Conservation (phyloP, 2,797 vertebrate species). For the Sorex maritimensis region DNA sequence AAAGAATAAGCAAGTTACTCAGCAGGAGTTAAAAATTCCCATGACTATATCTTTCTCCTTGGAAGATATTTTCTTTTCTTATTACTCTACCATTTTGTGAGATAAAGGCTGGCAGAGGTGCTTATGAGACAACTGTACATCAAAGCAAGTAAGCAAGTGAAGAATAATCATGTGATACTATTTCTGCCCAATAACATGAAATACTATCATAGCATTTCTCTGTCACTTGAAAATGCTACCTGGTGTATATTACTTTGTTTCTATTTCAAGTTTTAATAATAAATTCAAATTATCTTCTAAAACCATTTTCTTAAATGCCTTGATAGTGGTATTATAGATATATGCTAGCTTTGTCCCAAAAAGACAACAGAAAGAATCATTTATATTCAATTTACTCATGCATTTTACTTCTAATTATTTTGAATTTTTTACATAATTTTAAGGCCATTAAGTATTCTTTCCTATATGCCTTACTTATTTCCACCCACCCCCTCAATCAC, state of each 20-base stretch:
- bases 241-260: slow-evolving; percentile 8
- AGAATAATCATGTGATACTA: background rate
- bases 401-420: slow-evolving; percentile 77
- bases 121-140: background rate
- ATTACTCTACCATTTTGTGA: background rate
- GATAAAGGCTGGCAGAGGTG: accelerated
- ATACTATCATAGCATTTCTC: background rate
- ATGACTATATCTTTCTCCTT: background rate
- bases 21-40: background rate
- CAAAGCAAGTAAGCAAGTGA: background rate
- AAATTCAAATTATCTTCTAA: slow-evolving; percentile 72
- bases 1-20: background rate
- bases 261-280: slow-evolving; percentile 67
- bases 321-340: slow-evolving; percentile 42
- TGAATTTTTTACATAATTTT: slow-evolving; percentile 59
- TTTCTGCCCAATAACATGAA: background rate
- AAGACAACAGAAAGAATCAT: slow-evolving; percentile 62
- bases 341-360: slow-evolving; percentile 67
- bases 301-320: slow-evolving; percentile 66
- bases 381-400: slow-evolving; percentile 71
- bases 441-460: slow-evolving; percentile 50
- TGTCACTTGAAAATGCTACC: background rate
- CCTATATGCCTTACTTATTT: slow-evolving; percentile 32
- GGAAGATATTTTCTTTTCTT: background rate
- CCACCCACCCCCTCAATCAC: background rate